A percentile compares a stretch with the other conserved stretches of the same genome.
These are phyloP conservation scores for Amniataba percoides DNA, from an alignment of 2,797 vertebrate genomes.

Conservation along the genomic window DNA sequence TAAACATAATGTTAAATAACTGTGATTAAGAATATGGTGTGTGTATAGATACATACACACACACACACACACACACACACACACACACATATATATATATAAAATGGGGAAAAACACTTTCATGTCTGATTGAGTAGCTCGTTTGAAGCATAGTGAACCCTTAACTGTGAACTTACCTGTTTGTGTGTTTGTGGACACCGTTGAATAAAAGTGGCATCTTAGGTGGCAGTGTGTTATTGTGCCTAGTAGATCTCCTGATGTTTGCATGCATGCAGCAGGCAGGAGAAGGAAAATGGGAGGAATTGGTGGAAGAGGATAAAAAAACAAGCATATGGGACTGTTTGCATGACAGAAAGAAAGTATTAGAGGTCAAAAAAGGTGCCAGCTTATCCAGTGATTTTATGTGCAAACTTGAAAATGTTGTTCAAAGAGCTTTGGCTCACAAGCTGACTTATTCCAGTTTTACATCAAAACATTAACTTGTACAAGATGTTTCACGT, in stretches of 20 bases:
- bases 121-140: neutral
- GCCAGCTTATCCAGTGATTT: constrained; percentile 68
- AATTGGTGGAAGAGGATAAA: constrained; percentile 39
- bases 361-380: constrained; percentile 19
- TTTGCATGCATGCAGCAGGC: constrained; percentile 76
- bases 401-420: neutral
- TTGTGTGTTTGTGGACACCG: constrained; percentile 84
- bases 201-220: constrained; percentile 92
- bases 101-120: neutral
- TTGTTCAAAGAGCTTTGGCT: constrained; percentile 1
- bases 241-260: constrained; percentile 87
- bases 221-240: constrained; percentile 89
- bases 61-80: too few relatives aligned
- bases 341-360: constrained; percentile 39
- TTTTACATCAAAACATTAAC: neutral
- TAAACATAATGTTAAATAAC: too few relatives aligned
- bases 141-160: constrained; percentile 54
- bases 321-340: constrained; percentile 26
- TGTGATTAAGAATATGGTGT: too few relatives aligned
- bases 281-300: constrained; percentile 52
- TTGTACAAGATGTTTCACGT: neutral
- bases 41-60: too few relatives aligned
- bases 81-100: too few relatives aligned
- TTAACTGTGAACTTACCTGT: constrained; percentile 85
- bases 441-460: neutral